These are phyloP conservation scores for Siniperca chuatsi DNA, from an alignment of 2,113 vertebrate species.

Conservation along the genomic window DNA sequence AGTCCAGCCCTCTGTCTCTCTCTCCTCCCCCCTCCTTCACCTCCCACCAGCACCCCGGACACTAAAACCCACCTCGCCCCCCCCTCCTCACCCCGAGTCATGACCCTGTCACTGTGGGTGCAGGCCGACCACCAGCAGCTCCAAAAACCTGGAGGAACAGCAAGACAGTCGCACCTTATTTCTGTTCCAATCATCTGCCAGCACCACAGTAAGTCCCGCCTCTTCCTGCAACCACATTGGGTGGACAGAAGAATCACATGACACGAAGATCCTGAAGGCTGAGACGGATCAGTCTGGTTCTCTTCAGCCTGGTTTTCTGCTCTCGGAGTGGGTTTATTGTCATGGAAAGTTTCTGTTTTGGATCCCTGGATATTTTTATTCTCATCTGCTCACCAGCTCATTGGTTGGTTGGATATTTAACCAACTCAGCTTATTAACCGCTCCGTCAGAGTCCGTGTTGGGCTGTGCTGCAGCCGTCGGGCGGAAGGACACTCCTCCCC, in stretches of 20 bases:
- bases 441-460: too few species aligned
- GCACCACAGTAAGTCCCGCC: slow-evolving; percentile 40
- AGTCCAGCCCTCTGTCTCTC: slow-evolving; percentile 73
- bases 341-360: background rate
- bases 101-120: slow-evolving; percentile 1
- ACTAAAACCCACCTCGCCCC: slow-evolving; percentile 31
- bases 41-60: slow-evolving; percentile 72
- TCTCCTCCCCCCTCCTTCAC: slow-evolving; percentile 79
- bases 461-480: too few species aligned
- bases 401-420: background rate
- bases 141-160: background rate
- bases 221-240: slow-evolving; percentile 7
- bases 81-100: background rate
- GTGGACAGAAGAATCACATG: background rate
- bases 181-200: slow-evolving; percentile 36
- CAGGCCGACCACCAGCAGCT: slow-evolving; percentile 14
- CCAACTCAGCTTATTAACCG: background rate
- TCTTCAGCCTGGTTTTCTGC: background rate
- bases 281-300: background rate
- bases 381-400: background rate
- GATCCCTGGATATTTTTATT: background rate
- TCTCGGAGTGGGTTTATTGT: background rate
- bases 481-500: background rate
- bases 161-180: slow-evolving; percentile 9
- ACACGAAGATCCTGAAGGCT: background rate